Base-by-base conservation (phyloP, 2,797 vertebrate genomes). In the Crocodylus rhombifer region DNA sequence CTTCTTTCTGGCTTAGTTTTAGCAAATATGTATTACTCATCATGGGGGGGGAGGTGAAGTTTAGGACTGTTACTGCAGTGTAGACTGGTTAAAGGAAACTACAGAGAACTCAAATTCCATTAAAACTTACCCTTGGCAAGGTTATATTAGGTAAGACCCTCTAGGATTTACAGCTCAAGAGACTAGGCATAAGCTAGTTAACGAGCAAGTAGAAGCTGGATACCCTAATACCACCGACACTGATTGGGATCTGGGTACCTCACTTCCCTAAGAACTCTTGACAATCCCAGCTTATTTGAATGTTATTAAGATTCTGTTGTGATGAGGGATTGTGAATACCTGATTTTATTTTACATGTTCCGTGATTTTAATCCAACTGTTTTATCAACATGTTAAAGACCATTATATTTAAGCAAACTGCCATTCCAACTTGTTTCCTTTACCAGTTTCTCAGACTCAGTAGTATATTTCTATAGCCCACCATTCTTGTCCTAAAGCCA, bases 141-240 rank as follows among this genome's bases (percentile, higher is more conserved):
- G 42, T 20, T 85, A 88, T 80, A 42, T 15, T 30, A n/a, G 55
- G 18, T 84, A 78, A 87, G 81, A 18, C 5, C 25, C 69, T 21
- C 30, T 62, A 23, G 10, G 76, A 21, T 57, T 42, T 21, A 85
- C 26, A 65, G 2, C 58, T 71, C 76, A 60, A 6, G 21, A 28
- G 67, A 69, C 28, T 14, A 25, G 25, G 1, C 2, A 33, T 0
- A 0, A 18, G 7, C 18, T 81, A 60, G 8, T 33, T 26, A 14
- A 42, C 63, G 25, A 36, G 61, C 4, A 64, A 61, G 13, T 63
- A 14, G 15, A 8, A 42, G 14, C 14, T 57, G 60, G 14, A 16
- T 10, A 76, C 42, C 28, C 14, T 57, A 84, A 88, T 7, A 7
- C 7, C 17, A 60, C 51, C 12, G 8, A 0, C 6, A 26, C 25